Percentiles rank a stretch among this genome's conserved stretches.
Conservation (phyloP, 2,113 vertebrate genomes). For the Tympanuchus pallidicinctus region DNA sequence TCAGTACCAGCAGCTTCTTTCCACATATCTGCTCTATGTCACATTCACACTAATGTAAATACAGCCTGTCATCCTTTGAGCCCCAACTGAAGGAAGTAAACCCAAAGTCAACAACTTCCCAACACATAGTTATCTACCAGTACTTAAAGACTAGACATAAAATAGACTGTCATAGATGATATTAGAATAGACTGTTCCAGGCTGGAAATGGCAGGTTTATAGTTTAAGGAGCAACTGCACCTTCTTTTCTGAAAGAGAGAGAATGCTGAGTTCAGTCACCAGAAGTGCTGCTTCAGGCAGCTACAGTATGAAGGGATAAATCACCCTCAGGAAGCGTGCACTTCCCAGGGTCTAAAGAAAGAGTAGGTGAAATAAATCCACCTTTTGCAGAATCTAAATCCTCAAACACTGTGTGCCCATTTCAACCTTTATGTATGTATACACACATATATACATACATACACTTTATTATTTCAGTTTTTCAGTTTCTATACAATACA, state of each 20-base stretch:
- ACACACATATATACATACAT: not conserved
- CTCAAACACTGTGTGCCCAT: not conserved
- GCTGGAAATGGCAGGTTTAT: not conserved
- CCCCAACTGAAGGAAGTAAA: not conserved
- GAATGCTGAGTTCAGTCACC: not conserved
- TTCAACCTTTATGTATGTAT: not conserved
- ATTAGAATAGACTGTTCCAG: not conserved
- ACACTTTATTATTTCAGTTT: not conserved
- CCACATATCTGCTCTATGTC: not conserved
- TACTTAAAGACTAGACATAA: not conserved
- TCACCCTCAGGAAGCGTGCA: not conserved
- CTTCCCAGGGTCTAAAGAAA: not conserved
- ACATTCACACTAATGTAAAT: fast-evolving
- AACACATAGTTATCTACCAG: not conserved
- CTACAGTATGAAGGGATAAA: not conserved
- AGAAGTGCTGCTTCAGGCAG: not conserved
- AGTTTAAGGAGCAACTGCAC: not conserved
- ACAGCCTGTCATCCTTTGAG: not conserved
- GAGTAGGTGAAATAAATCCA: not conserved
- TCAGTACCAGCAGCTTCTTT: not conserved
- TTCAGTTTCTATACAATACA: not conserved
- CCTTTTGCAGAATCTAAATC: not conserved
- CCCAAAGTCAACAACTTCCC: not conserved
- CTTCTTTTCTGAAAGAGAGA: not conserved
- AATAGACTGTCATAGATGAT: not conserved